Evolutionary conservation across 2,113 vertebrate genomes (phyloP), one percentile per base, ranked within the genome.

Genomic region (Salvator merianae): DNA sequence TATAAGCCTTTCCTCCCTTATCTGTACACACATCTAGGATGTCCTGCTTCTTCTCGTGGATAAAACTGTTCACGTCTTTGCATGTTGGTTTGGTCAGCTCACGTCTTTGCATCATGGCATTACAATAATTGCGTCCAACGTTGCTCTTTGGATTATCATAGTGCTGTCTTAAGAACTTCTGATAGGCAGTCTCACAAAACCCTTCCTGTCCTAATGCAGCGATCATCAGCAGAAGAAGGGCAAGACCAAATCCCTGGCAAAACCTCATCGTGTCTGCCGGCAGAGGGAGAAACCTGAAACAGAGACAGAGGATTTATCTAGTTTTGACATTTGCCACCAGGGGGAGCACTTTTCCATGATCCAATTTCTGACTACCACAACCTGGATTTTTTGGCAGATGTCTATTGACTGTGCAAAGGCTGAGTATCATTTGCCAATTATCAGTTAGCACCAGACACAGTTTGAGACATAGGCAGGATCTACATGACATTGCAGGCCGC

Each of bases 11-110:
- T 24, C 82, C 82, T 28, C 74, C 74, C 6, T 8, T 16, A 13
- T 22, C 32, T 26, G 50, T 26, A 7, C 74, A 84, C 32, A 84
- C 82, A 0, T 47, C 65, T 26, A 7, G 65, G 43, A 84, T 77
- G n/a, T 70, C 43, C 65, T 4, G 68, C 14, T 84, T 84, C 63
- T 43, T 55, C 43, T 65, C 43, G 5, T 84, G 82, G 34, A 84
- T 55, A 16, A 84, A 77, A 26, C 73, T 77, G 75, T 84, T 84
- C 26, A 69, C 28, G 10, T 69, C 82, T 26, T 84, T 84, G 74
- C 65, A 84, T 47, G 22, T 2, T 5, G 82, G 73, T 14, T 4
- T 69, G 82, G 73, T 84, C 43, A 84, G 63, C n/a, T 18, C 63
- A 5, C 82, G 63, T 14, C 82, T 69, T 43, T 28, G 1, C 82